Evolutionary conservation across 1,140 invertebrate genomes (phyloP).

Genomic region (Lucilia sericata): DNA sequence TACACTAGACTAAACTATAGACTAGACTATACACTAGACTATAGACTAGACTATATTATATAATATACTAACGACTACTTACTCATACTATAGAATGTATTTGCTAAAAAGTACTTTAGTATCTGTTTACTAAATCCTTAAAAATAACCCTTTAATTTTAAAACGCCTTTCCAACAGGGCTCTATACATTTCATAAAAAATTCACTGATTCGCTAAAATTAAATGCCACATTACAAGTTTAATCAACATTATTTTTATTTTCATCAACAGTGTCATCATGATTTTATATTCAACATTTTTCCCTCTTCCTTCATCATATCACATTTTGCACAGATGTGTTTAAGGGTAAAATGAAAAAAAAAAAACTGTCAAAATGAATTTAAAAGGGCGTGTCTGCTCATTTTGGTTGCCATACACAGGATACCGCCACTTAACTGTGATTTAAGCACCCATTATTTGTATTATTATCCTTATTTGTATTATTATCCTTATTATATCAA

Average conservation of each 20-base stretch:
- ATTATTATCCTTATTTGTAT: too few relatives aligned
- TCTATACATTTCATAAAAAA: not conserved
- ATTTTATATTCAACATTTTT: not conserved
- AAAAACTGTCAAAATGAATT: not conserved
- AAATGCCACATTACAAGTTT: not conserved
- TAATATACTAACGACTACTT: too few relatives aligned
- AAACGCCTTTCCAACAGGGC: not conserved
- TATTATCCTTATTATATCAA: too few relatives aligned
- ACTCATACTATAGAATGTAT: too few relatives aligned
- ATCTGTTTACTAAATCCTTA: too few relatives aligned
- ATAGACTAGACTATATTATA: too few relatives aligned
- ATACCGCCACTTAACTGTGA: constrained; percentile 12
- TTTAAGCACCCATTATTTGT: not conserved
- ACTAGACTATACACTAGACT: too few relatives aligned
- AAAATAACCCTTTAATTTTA: not conserved
- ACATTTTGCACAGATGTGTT: constrained; percentile 25
- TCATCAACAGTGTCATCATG: too few relatives aligned
- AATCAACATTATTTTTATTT: not conserved
- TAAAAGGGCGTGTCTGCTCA: constrained; percentile 14
- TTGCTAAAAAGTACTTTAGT: too few relatives aligned
- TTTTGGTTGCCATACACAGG: not conserved
- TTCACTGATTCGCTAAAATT: not conserved
- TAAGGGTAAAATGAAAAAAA: not conserved
- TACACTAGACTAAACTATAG: too few relatives aligned
- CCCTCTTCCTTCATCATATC: too few relatives aligned